Evolutionary conservation across 2,888 invertebrate genomes (phyloP).

Genomic region (Cephus rjabovi): DNA sequence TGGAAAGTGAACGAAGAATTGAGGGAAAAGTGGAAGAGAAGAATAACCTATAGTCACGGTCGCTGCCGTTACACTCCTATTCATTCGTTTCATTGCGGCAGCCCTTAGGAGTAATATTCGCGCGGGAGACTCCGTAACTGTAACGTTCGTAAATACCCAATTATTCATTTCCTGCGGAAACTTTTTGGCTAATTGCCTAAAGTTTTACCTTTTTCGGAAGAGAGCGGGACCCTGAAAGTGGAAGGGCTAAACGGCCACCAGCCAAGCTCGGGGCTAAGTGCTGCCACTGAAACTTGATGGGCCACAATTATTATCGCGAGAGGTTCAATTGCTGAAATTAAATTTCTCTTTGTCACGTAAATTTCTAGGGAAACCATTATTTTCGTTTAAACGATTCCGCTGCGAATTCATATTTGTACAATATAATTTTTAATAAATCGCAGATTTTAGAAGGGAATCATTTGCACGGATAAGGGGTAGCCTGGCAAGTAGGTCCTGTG

Average conservation of each 20-base stretch:
- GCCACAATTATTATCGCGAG: not conserved
- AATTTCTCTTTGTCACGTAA: not conserved
- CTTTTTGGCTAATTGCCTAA: constrained; percentile 29
- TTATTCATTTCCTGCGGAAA: constrained; percentile 36
- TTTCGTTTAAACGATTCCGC: not conserved
- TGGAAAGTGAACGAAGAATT: constrained; percentile 4
- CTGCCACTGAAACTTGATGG: not conserved
- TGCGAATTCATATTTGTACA: not conserved
- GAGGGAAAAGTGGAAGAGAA: constrained; percentile 21
- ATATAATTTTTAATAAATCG: not conserved
- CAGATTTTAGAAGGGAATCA: not conserved
- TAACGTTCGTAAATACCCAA: constrained; percentile 41
- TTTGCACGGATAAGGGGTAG: accelerated
- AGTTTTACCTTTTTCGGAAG: constrained; percentile 2
- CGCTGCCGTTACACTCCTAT: constrained; percentile 22
- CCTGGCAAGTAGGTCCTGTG: constrained; percentile 45
- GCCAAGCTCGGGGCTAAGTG: not conserved
- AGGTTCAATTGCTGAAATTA: not conserved
- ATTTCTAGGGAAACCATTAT: not conserved
- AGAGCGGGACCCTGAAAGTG: not conserved
- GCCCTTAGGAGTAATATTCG: constrained; percentile 41
- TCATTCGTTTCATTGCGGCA: constrained; percentile 39
- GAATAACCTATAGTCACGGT: constrained; percentile 11
- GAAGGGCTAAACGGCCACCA: constrained; percentile 2
- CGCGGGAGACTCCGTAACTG: constrained; percentile 23